These are phyloP conservation scores for Cathartes aura DNA, from an alignment of 2,113 vertebrate genomes.

Conservation along the genomic window DNA sequence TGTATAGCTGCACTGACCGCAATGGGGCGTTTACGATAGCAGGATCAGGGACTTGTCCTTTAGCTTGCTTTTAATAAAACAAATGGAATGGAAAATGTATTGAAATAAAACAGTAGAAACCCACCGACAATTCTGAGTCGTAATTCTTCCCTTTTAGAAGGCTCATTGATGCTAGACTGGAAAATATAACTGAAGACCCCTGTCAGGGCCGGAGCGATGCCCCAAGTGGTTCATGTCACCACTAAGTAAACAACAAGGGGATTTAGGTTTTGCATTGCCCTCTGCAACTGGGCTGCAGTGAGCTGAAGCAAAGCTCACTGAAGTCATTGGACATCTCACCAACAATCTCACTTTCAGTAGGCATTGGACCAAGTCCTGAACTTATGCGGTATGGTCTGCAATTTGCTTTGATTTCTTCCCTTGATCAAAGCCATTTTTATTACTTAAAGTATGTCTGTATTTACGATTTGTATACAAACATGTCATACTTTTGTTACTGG, in stretches of 20 bases:
- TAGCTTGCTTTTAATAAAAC: not conserved
- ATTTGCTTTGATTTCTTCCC: not conserved
- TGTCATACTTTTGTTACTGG: not conserved
- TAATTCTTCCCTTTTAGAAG: not conserved
- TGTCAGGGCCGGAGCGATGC: not conserved
- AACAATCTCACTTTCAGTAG: not conserved
- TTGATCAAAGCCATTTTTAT: not conserved
- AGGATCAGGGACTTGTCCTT: not conserved
- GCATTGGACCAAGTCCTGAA: not conserved
- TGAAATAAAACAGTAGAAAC: not conserved
- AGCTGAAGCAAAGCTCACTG: not conserved
- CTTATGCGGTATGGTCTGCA: not conserved
- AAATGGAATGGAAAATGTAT: not conserved
- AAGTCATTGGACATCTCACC: not conserved
- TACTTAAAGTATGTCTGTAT: not conserved
- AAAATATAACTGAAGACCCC: not conserved
- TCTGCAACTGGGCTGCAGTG: not conserved
- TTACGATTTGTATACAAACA: not conserved
- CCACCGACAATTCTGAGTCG: not conserved
- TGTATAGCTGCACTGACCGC: not conserved
- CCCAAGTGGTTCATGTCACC: not conserved
- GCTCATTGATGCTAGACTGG: not conserved
- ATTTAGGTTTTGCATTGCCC: not conserved
- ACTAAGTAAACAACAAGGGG: not conserved
- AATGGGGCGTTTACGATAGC: fast-evolving